These are phyloP conservation scores for Drosophila paulistorum DNA, from an alignment of 1,140 invertebrate species.

Conservation along the genomic window DNA sequence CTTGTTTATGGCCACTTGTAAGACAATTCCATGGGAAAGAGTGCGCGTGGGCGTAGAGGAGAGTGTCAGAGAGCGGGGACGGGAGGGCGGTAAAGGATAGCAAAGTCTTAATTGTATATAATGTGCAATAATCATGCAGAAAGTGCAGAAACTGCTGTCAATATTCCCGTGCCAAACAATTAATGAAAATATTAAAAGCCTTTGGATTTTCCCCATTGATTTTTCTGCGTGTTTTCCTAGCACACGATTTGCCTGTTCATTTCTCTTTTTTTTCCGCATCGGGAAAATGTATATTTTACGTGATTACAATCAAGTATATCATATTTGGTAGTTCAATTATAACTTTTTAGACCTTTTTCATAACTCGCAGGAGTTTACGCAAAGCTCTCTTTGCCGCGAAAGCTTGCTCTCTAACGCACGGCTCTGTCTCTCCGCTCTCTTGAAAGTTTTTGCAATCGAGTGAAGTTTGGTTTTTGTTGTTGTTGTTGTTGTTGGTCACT, in stretches of 20 bases:
- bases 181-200: background rate
- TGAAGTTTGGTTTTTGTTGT: constrained; percentile 8
- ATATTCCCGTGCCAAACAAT: constrained; percentile 10
- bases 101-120: constrained; percentile 29
- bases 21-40: constrained; percentile 49
- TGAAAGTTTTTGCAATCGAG: constrained; percentile 13
- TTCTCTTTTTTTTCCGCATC: no score
- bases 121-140: constrained; percentile 6
- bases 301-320: constrained; percentile 3
- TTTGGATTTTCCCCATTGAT: constrained; percentile 2
- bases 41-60: background rate
- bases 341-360: constrained; percentile 6
- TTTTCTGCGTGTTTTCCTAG: background rate
- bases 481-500: constrained; percentile 3
- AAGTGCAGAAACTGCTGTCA: constrained; percentile 5
- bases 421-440: constrained; percentile 4
- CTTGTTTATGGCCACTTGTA: constrained; percentile 79
- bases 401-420: background rate
- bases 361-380: constrained; percentile 2
- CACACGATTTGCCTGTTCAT: no score
- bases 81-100: background rate
- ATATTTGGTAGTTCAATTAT: constrained; percentile 6
- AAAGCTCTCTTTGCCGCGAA: background rate
- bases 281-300: background rate
- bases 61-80: background rate